These are phyloP conservation scores for Embiotoca jacksoni DNA, from an alignment of 2,113 vertebrate species.

Conservation along the genomic window DNA sequence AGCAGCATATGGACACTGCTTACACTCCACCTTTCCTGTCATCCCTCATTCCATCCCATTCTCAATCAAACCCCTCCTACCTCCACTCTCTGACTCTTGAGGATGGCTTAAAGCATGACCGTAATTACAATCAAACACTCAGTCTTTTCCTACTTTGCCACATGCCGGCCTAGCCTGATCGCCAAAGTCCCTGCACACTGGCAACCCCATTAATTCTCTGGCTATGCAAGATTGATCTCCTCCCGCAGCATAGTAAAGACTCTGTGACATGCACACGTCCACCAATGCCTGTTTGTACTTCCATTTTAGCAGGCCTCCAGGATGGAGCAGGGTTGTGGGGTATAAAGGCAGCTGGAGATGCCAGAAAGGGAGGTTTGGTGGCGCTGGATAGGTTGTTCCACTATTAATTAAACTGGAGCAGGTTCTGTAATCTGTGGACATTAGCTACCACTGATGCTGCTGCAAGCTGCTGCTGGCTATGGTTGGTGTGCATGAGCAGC, in stretches of 20 bases:
- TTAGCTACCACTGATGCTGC: constrained; percentile 56
- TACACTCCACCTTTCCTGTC: constrained; percentile 68
- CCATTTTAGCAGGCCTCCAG: constrained; percentile 37
- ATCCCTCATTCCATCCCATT: constrained; percentile 55
- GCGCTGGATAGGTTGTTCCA: constrained; percentile 43
- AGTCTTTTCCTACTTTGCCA: constrained; percentile 55
- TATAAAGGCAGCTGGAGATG: constrained; percentile 40
- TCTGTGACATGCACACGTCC: constrained; percentile 48
- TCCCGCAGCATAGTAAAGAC: constrained; percentile 58
- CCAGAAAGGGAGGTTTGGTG: constrained; percentile 32
- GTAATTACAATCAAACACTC: constrained; percentile 75
- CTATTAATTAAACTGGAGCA: constrained; percentile 74
- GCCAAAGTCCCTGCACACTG: constrained; percentile 33
- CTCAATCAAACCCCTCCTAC: constrained; percentile 64
- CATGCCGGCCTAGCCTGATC: constrained; percentile 9
- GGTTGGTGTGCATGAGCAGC: constrained; percentile 45
- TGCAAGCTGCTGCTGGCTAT: constrained; percentile 71
- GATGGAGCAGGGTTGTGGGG: constrained; percentile 24
- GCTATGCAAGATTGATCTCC: constrained; percentile 52
- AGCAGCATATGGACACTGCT: constrained; percentile 77
- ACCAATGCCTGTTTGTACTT: constrained; percentile 40
- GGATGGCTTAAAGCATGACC: constrained; percentile 56
- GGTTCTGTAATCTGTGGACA: constrained; percentile 66
- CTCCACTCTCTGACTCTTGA: constrained; percentile 49
- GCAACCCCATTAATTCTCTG: constrained; percentile 50